Base-by-base conservation (phyloP, 2,888 invertebrate genomes). In the Tachina grossa region DNA sequence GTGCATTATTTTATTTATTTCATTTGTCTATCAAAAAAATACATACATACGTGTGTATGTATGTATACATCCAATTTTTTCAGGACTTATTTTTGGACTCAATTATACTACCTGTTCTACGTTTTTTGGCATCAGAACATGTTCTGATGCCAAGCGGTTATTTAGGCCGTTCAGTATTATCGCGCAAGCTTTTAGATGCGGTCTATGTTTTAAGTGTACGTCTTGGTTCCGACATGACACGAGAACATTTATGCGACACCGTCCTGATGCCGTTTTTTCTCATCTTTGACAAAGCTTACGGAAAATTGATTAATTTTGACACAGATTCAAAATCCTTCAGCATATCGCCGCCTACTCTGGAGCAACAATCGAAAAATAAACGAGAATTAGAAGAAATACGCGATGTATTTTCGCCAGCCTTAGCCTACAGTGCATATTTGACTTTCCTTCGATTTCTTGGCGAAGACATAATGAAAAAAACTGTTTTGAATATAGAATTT, bases 1-100 rank as follows among this genome's bases (percentile, higher is more conserved):
- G 31, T 31, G 4, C 31, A 31, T 31, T 31, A 31, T 31, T 31
- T 31, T 31, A 31, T 6, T 31, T 31, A 31, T 31, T 31, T 31
- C 31, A 31, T 31, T 31, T 31, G 6, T 31, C 31, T 31, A 31
- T 31, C 31, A 31, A 31, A 31, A 6, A 31, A 5, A 31, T 31
- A 31, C 4, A 31, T 19, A 53, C 9, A 11, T 53, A 31, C n/a
- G 3, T 51, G n/a, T n/a, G n/a, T n/a, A n/a, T n/a, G n/a, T n/a
- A n/a, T n/a, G n/a, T n/a, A n/a, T n/a, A n/a, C n/a, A 39, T 31
- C 1, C 31, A 6, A 47, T 9, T 14, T 76, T 74, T 79, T 19
- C 49, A 98, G 97, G 98, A 98, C 90, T 95, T 95, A 0, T 95
- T 99, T 82, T 94, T 98, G 22, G 96, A 96, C 89, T 95, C 95